These are phyloP conservation scores for Salvelinus fontinalis DNA, from an alignment of 2,113 vertebrate species.

Conservation along the genomic window DNA sequence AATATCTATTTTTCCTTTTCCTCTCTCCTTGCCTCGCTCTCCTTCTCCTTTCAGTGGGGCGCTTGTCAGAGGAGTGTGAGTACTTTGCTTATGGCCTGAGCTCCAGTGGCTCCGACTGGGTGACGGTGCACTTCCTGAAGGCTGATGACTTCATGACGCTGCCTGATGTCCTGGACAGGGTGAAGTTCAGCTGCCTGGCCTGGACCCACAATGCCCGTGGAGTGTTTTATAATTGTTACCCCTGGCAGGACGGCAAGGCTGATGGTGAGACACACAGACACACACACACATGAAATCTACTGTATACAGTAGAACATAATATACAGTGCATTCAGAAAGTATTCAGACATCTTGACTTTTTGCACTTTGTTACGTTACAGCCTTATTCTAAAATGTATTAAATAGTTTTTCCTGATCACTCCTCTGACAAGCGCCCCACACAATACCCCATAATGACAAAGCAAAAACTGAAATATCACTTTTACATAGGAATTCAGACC, in stretches of 20 bases:
- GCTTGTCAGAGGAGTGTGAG: constrained; percentile 75
- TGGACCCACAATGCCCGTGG: constrained; percentile 77
- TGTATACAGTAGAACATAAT: no score
- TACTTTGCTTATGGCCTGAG: constrained; percentile 76
- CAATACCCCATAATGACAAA: no score
- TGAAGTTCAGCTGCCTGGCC: constrained; percentile 79
- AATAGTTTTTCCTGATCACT: no score
- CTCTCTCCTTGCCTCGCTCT: not conserved
- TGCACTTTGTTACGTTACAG: no score
- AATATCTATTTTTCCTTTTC: not conserved
- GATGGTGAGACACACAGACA: constrained; percentile 62
- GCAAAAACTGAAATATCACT: no score
- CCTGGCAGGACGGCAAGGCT: constrained; percentile 66
- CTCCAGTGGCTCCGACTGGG: constrained; percentile 77
- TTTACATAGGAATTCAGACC: no score
- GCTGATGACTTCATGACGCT: constrained; percentile 62
- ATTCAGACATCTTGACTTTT: no score
- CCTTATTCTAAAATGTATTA: no score
- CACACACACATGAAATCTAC: no score
- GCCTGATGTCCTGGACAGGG: constrained; percentile 71
- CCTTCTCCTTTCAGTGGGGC: constrained; percentile 59
- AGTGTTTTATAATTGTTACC: constrained; percentile 78
- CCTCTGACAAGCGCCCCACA: no score
- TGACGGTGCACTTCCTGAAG: constrained; percentile 69
- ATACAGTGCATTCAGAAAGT: no score